These are phyloP conservation scores for Paracentrotus lividus DNA, from an alignment of 53 echinoderm and acorn worm genomes.

Conservation along the genomic window DNA sequence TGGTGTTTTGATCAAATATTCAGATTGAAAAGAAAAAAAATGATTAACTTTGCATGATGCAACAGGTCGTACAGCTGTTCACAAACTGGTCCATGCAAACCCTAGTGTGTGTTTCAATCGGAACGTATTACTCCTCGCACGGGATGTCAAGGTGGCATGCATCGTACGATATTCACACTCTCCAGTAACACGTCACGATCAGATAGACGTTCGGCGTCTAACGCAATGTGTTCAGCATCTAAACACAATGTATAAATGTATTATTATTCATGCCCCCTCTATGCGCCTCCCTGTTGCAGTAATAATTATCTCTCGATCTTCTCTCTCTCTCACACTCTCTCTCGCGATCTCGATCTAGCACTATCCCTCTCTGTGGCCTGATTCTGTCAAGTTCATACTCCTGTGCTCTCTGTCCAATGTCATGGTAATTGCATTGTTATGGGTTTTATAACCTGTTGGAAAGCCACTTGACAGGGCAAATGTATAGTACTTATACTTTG, in stretches of 20 bases:
- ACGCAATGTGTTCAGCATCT: too few relatives aligned
- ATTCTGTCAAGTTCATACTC: background rate
- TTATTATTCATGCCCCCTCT: slow-evolving; percentile 28
- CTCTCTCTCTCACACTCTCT: background rate
- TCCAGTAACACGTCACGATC: background rate
- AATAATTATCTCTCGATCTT: slow-evolving; percentile 43
- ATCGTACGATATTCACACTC: slow-evolving; percentile 48
- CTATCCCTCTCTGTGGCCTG: background rate
- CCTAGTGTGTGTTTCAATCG: background rate
- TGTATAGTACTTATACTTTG: too few relatives aligned
- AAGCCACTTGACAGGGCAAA: background rate
- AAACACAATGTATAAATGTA: slow-evolving; percentile 26
- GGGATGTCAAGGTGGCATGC: slow-evolving; percentile 8
- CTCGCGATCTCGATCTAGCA: background rate
- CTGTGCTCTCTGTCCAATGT: too few relatives aligned
- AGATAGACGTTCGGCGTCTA: background rate
- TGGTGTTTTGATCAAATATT: background rate
- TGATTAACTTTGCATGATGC: too few relatives aligned
- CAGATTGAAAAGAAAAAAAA: background rate
- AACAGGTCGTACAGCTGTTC: slow-evolving; percentile 41
- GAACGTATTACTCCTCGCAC: background rate
- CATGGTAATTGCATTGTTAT: background rate
- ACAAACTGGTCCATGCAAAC: background rate
- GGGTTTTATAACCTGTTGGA: background rate
- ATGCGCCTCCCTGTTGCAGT: slow-evolving; percentile 41